These are phyloP conservation scores for Oscheius sp. DNA, from an alignment of 2,888 invertebrate species.

Conservation along the genomic window DNA sequence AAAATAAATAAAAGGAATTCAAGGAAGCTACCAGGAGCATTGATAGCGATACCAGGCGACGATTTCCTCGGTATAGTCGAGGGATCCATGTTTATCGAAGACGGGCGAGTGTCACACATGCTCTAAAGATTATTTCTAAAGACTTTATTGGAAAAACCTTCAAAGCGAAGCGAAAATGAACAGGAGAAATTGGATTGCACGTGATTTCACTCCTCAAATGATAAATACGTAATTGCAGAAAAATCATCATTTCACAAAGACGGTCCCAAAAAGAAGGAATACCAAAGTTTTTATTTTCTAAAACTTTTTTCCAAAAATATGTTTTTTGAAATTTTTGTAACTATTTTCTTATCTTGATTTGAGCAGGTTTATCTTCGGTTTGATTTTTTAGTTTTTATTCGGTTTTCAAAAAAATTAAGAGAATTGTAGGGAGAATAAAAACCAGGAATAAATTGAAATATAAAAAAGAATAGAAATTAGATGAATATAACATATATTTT, in stretches of 20 bases:
- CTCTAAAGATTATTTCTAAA: neutral
- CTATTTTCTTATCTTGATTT: neutral
- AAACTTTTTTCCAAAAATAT: neutral
- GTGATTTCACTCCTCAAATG: too few relatives aligned
- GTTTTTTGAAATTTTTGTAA: neutral
- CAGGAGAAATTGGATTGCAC: constrained; percentile 5
- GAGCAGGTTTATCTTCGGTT: neutral
- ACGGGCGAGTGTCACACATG: constrained; percentile 13
- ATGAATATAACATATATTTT: too few relatives aligned
- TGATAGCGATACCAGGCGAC: constrained; percentile 9
- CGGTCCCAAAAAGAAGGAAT: too few relatives aligned
- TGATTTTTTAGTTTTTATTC: too few relatives aligned
- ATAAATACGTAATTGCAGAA: too few relatives aligned
- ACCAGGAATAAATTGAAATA: too few relatives aligned
- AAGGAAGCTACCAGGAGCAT: neutral
- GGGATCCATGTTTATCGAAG: neutral
- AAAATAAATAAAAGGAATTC: neutral
- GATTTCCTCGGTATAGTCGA: neutral
- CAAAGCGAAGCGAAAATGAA: neutral
- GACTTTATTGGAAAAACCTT: neutral
- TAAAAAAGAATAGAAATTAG: too few relatives aligned
- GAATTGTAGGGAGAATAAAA: too few relatives aligned
- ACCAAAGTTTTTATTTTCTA: neutral
- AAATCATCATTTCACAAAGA: too few relatives aligned
- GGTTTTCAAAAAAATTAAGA: too few relatives aligned